Percentiles rank a stretch among this genome's conserved stretches.
Conservation (phyloP, 2,797 vertebrate species). For the Liasis olivaceus region DNA sequence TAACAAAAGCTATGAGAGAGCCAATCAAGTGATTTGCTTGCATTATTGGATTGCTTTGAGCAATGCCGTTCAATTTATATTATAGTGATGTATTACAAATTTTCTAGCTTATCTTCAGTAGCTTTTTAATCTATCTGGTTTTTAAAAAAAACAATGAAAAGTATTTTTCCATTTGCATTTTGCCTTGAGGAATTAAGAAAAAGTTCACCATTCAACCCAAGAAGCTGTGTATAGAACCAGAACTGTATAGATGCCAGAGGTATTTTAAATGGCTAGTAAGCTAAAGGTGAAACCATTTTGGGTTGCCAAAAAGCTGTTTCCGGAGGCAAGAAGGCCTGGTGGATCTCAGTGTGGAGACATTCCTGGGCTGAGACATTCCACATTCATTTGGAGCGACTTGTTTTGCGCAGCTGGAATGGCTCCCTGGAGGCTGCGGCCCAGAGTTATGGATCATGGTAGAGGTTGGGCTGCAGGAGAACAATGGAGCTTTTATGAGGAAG, state of each 20-base stretch:
- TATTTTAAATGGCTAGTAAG: conserved; percentile 50
- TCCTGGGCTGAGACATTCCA: conserved; percentile 67
- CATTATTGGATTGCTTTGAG: background rate
- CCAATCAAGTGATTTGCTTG: too few relatives aligned
- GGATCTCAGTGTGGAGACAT: conserved; percentile 64
- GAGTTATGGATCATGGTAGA: conserved; percentile 67
- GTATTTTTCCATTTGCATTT: background rate
- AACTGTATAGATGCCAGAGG: background rate
- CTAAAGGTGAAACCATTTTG: conserved; percentile 45
- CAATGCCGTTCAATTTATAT: background rate
- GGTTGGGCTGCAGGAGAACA: conserved; percentile 65
- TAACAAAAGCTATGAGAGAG: background rate
- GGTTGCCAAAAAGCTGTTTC: conserved; percentile 54
- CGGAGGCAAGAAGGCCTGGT: conserved; percentile 66
- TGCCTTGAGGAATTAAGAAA: background rate
- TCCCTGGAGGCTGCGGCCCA: conserved; percentile 69
- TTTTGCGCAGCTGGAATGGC: conserved; percentile 66
- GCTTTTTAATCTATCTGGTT: background rate
- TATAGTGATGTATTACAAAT: background rate
- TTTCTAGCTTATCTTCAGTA: background rate
- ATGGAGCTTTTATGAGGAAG: conserved; percentile 69
- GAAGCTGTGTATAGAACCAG: background rate
- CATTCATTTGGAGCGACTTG: conserved; percentile 68
- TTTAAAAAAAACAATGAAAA: background rate
- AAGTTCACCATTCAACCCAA: background rate